phyloP scores from a whole-genome alignment of 2,888 invertebrate species.

The Acrobasis repandana region DNA sequence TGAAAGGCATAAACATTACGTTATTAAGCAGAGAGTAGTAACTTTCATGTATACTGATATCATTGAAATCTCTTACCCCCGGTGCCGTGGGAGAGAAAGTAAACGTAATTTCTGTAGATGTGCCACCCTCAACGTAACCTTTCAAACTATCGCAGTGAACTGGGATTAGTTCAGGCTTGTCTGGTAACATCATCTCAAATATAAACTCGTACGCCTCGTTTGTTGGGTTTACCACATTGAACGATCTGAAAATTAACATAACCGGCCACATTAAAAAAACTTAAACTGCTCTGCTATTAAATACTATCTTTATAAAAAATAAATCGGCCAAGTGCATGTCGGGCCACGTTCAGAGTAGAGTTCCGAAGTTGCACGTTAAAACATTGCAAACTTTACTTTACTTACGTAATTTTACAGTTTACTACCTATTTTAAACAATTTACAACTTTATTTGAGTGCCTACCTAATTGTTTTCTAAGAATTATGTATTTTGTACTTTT shows the following conservation, averaged over 20 bases:
- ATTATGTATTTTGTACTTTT: too few species aligned
- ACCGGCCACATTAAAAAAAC: background rate
- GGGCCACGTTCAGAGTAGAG: too few species aligned
- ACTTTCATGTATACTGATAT: too few species aligned
- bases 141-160: constrained; percentile 84
- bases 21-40: too few species aligned
- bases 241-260: constrained; percentile 67
- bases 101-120: constrained; percentile 83
- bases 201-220: constrained; percentile 82
- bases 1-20: too few species aligned
- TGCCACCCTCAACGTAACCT: constrained; percentile 84
- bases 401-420: too few species aligned
- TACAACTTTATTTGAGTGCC: too few species aligned
- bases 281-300: background rate
- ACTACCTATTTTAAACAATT: too few species aligned
- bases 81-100: constrained; percentile 84
- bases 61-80: constrained; percentile 60
- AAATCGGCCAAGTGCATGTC: too few species aligned
- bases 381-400: too few species aligned
- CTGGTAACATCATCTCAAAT: constrained; percentile 78
- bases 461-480: too few species aligned
- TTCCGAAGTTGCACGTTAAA: too few species aligned
- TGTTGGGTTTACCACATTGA: constrained; percentile 87
- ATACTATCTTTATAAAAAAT: background rate
- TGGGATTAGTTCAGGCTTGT: constrained; percentile 68